These are phyloP conservation scores for Antitype chi DNA, from an alignment of 2,888 invertebrate species.

Conservation along the genomic window DNA sequence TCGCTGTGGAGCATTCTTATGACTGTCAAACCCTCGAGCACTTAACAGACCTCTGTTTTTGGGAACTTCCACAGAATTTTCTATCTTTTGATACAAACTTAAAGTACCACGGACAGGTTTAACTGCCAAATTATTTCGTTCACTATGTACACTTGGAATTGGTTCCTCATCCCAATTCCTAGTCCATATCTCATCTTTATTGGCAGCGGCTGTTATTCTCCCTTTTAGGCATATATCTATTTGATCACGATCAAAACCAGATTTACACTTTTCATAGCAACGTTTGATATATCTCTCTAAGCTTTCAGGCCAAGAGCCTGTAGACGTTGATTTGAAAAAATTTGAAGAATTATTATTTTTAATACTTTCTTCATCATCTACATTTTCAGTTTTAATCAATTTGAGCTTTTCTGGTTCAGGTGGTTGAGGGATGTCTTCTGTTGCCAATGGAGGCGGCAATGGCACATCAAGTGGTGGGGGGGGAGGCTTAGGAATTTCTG, in stretches of 20 bases:
- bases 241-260: slow-evolving; percentile 97
- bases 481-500: slow-evolving; percentile 83
- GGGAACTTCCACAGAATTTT: slow-evolving; percentile 74
- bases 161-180: slow-evolving; percentile 99
- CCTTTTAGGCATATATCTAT: slow-evolving; percentile 98
- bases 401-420: slow-evolving; percentile 77
- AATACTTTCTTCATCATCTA: slow-evolving; percentile 72
- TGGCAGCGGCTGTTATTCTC: slow-evolving; percentile 97
- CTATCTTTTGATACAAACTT: slow-evolving; percentile 91
- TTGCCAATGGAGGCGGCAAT: slow-evolving; percentile 86
- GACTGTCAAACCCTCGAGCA: slow-evolving; percentile 73
- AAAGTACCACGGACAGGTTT: slow-evolving; percentile 91
- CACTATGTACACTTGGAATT: slow-evolving; percentile 96
- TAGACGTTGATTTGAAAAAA: slow-evolving; percentile 80
- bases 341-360: slow-evolving; percentile 76
- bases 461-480: slow-evolving; percentile 81
- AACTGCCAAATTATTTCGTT: slow-evolving; percentile 92
- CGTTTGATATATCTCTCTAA: slow-evolving; percentile 96
- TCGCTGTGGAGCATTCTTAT: slow-evolving; percentile 82
- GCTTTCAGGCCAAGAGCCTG: slow-evolving; percentile 94
- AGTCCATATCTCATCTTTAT: slow-evolving; percentile 96
- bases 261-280: slow-evolving; percentile 97
- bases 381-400: slow-evolving; percentile 65
- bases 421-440: slow-evolving; percentile 84
- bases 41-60: slow-evolving; percentile 74